A percentile compares a stretch with the other conserved stretches of the same genome.
These are phyloP conservation scores for Oikopleura dioica DNA, from an alignment of 23 tunicate genomes.

Conservation along the genomic window DNA sequence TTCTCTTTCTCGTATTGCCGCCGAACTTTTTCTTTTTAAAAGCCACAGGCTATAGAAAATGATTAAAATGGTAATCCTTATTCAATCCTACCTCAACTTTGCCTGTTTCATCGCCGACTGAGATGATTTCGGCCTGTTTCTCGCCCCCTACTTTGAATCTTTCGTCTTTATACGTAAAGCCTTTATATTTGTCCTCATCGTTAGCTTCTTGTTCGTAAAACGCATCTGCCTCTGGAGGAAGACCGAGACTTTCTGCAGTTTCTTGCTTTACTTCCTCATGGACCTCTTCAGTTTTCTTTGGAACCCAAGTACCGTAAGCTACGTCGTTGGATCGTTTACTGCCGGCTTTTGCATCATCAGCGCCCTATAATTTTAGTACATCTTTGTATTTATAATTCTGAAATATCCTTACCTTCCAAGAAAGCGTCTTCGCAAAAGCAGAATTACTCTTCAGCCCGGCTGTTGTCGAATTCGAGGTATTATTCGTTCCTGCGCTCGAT, in stretches of 20 bases:
- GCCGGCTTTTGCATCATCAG: not conserved
- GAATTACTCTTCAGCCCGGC: not conserved
- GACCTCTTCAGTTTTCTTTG: not conserved
- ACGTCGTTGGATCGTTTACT: not conserved
- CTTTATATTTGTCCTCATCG: not conserved
- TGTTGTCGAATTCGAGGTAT: not conserved
- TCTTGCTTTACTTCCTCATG: not conserved
- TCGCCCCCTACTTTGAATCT: not conserved
- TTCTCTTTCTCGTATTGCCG: not conserved
- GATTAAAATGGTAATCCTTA: too few relatives aligned
- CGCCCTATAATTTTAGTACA: too few relatives aligned
- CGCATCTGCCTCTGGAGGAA: not conserved
- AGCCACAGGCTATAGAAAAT: not conserved
- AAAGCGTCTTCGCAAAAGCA: not conserved
- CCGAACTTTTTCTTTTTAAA: not conserved
- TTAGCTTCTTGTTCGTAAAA: not conserved
- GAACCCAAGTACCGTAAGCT: not conserved
- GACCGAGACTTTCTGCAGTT: not conserved
- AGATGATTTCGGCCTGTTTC: not conserved
- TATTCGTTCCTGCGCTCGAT: not conserved
- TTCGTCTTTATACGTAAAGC: not conserved
- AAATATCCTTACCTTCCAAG: too few relatives aligned
- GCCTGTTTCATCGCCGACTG: not conserved
- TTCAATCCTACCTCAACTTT: too few relatives aligned
- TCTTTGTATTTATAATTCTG: too few relatives aligned